Base-by-base conservation (phyloP, 2,888 invertebrate genomes). In the Cotesia congregata region DNA sequence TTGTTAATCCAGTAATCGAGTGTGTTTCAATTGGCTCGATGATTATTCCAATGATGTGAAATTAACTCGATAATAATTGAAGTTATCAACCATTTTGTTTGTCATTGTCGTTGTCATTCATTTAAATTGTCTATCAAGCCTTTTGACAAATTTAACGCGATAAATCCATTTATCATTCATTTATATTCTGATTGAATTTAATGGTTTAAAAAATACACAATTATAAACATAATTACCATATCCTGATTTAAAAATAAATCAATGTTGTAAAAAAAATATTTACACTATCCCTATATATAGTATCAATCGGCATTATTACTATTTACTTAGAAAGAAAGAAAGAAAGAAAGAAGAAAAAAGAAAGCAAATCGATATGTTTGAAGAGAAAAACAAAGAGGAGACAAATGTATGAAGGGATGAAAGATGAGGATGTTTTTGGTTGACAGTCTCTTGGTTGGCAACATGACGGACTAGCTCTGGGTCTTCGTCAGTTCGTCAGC, bases 271-370 rank as follows among this genome's bases (percentile, higher is more conserved):
- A 50, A 50, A 50, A 50, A 50, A 50, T 50, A 50, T 50, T 50
- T 12, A 12, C 12, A 12, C 0, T 50, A 71, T 60, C 83, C 87
- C 88, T 86, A n/a, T n/a, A n/a, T n/a, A n/a, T n/a, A 88, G 88
- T 89, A 88, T 87, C 88, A 84, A 85, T 88, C 88, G 85, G 87
- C 87, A 86, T 89, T 89, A 89, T 89, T 89, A 86, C 88, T 89
- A 87, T 89, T 89, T 89, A 84, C 88, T 79, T 76, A 78, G 79
- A 79, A 79, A 73, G 77, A 76, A 74, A 60, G 20, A 20, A 20
- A 20, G 1, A 1, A 20, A 1, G 2, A 30, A 30, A 30, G 4
- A 30, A 30, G 3, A 30, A 30, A 30, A 30, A 70, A 76, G 75
- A 75, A 67, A 38, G 65, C 50, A 38, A 67, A 67, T 73, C 64